Base-by-base conservation (phyloP, 2,113 vertebrate genomes). In the Campylomormyrus tamandua region DNA sequence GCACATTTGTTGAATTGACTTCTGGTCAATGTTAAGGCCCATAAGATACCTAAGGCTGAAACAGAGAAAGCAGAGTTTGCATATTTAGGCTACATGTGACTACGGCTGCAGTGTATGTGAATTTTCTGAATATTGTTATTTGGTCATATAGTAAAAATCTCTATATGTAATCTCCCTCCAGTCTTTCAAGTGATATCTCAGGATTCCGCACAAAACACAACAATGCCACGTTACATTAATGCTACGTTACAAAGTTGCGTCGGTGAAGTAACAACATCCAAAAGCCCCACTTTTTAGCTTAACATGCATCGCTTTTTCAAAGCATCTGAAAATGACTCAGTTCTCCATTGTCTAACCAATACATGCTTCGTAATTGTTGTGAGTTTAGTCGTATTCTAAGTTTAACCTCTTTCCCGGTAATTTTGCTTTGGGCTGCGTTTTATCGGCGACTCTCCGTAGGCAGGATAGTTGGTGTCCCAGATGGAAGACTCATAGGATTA, bases 101-200 rank as follows among this genome's bases (percentile, higher is more conserved):
- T 90, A 92, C 2, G 24, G 84, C 42, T 86, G 91, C 52, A 91
- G 91, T 91, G 89, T 90, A 89, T 89, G 87, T 83, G 19, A 89
- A 87, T 92, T 92, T 91, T 90, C 92, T 90, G 90, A 91, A 80
- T 80, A 93, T 92, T 92, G 92, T 93, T 93, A 90, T 92, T 42
- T 21, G 31, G 84, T 56, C 62, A 27, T 53, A 88, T 39, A 9
- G 48, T 58, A 50, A 80, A 90, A 89, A 83, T 10, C 31, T 49
- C 49, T 17, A 89, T 52, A 19, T 42, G 39, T 49, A 3, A 27
- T 66, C 27, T n/a, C 19, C 35, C 10, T 53, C 8, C 21, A 74
- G 56, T 39, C 21, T 3, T 35, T 24, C 24, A 48, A 19, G 58
- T 45, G 24, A 46, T 42, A 31, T 70, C 27, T 70, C 24, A 49